Conservation (phyloP, 1,140 invertebrate genomes). For the Diprion similis region DNA sequence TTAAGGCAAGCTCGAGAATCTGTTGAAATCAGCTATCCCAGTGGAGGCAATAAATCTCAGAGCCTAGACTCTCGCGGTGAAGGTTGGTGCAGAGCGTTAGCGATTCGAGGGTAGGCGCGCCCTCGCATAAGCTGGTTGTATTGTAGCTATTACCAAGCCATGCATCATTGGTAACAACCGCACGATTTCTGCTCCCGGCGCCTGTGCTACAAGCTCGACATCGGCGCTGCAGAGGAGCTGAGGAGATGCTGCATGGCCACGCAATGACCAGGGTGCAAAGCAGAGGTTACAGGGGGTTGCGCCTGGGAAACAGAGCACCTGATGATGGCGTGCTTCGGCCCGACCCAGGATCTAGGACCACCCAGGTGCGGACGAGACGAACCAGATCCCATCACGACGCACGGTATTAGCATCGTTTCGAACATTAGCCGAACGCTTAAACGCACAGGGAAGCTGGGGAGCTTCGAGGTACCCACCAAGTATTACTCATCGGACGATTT, state of each 20-base stretch:
- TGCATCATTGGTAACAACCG: conserved; percentile 61
- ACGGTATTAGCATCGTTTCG: neutral
- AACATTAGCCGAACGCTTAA: neutral
- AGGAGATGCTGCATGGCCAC: conserved; percentile 2
- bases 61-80: conserved; percentile 38
- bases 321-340: conserved; percentile 44
- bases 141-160: conserved; percentile 62
- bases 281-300: conserved; percentile 34
- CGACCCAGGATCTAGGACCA: conserved; percentile 36
- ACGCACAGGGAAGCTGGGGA: neutral
- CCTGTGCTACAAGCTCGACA: neutral
- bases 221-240: neutral
- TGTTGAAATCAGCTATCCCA: conserved; percentile 58
- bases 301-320: conserved; percentile 56
- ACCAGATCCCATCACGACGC: neutral
- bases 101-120: conserved; percentile 43
- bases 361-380: conserved; percentile 47
- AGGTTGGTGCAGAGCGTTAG: neutral
- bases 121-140: conserved; percentile 62
- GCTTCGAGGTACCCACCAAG: neutral
- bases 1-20: conserved; percentile 60
- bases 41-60: conserved; percentile 60
- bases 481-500: conserved; percentile 1
- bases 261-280: conserved; percentile 25
- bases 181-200: conserved; percentile 31